Evolutionary conservation across 2,797 vertebrate species (phyloP), one percentile per base, ranked within the genome.

Genomic region (Etheostoma nigrum): DNA sequence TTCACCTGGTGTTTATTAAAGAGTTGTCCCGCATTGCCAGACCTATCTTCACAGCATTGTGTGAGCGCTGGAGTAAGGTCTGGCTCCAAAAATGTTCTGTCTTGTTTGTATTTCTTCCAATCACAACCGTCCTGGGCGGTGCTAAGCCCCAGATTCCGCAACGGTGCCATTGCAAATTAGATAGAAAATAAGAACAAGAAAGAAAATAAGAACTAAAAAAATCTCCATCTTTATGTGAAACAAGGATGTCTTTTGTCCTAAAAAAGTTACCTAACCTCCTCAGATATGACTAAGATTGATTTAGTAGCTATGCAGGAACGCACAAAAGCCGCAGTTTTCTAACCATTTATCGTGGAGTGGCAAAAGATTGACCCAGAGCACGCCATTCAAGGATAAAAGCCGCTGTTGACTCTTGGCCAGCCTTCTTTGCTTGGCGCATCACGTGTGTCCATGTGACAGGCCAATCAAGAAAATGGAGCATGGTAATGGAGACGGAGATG

Each of bases 391-490:
- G 44, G 67, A 76, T 92, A 91, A 93, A 92, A 90, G 88, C 85
- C 0, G 40, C 77, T 16, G 76, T 88, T 78, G 90, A 89, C 89
- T 91, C 77, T 44, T 19, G 61, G 76, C 82, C 79, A 62, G 66
- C 76, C 76, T 67, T 63, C 55, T 84, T 87, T 68, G 69, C 74
- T 54, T 49, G 78, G 78, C n/a, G 45, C 65, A 15, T 91, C 90
- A 90, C 79, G 76, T 89, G 86, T 78, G 73, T 82, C 81, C 63
- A 4, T 79, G 78, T 94, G 93, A 93, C 92, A 88, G 91, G 85
- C 88, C 92, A 93, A 95, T 94, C 93, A 92, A 83, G 89, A 77
- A 89, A 95, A 93, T 94, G 91, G 92, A 95, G 89, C 84, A 79
- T 4, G 79, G 87, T 94, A 94, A 95, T 94, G 90, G 92, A 92